These are phyloP conservation scores for Drusus annulatus DNA, from an alignment of 1,140 invertebrate genomes.

Conservation along the genomic window DNA sequence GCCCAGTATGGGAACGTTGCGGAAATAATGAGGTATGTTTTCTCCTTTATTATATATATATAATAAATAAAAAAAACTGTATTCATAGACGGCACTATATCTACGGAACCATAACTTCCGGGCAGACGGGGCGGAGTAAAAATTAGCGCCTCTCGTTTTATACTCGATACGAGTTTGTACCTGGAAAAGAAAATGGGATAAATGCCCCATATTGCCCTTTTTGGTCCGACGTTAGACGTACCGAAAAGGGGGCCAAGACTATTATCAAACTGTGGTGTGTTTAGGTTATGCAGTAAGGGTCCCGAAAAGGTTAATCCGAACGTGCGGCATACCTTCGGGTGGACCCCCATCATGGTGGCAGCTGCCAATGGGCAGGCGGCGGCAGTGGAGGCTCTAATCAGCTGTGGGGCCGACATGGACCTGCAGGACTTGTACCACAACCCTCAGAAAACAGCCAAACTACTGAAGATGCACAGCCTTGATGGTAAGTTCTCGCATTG, in stretches of 20 bases:
- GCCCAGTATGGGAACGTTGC: conserved; percentile 75
- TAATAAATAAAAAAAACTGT: too few relatives aligned
- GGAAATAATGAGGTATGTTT: conserved; percentile 74
- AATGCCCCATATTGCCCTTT: too few relatives aligned
- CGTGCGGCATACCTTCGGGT: conserved; percentile 81
- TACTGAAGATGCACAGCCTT: conserved; percentile 74
- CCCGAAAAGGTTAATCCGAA: conserved; percentile 74
- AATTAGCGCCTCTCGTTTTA: too few relatives aligned
- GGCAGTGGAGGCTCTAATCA: conserved; percentile 79
- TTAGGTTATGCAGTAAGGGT: conserved; percentile 61
- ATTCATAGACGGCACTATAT: too few relatives aligned
- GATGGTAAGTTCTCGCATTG: conserved; percentile 70
- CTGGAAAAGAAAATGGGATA: too few relatives aligned
- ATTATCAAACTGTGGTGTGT: conserved; percentile 5
- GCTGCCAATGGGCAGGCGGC: conserved; percentile 82
- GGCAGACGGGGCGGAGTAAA: too few relatives aligned
- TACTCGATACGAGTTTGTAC: too few relatives aligned
- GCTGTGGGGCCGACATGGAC: conserved; percentile 86
- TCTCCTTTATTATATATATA: too few relatives aligned
- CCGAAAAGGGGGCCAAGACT: too few relatives aligned
- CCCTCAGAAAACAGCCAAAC: conserved; percentile 75
- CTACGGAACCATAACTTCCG: too few relatives aligned
- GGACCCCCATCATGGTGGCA: conserved; percentile 90
- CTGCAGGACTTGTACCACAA: conserved; percentile 85
- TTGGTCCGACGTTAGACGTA: too few relatives aligned